These are phyloP conservation scores for Notarius lentiginosus DNA, from an alignment of 2,113 vertebrate species.

Conservation along the genomic window DNA sequence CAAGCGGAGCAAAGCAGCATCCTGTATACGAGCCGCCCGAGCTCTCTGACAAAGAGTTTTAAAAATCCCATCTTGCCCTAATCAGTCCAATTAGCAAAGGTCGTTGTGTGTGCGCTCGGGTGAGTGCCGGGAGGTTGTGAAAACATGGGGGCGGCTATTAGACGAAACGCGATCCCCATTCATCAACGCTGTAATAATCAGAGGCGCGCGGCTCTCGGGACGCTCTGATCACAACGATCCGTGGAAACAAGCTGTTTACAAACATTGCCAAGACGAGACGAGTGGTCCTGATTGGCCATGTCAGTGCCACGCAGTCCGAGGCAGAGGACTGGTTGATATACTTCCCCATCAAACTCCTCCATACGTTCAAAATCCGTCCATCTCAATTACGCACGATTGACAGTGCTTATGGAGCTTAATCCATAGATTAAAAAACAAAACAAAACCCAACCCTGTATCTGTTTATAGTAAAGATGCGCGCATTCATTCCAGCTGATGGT, in stretches of 20 bases:
- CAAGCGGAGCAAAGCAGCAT: conserved; percentile 56
- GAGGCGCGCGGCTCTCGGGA: conserved; percentile 63
- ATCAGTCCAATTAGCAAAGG: conserved; percentile 90
- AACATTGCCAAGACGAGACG: conserved; percentile 81
- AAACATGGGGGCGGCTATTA: conserved; percentile 86
- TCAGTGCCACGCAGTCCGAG: conserved; percentile 58
- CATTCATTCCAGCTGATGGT: background rate
- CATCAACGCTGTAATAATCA: conserved; percentile 80
- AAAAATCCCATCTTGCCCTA: conserved; percentile 92
- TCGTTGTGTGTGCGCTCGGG: conserved; percentile 81
- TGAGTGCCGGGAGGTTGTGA: conserved; percentile 87
- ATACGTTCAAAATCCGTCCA: background rate
- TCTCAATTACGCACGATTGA: background rate
- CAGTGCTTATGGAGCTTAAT: background rate
- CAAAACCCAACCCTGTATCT: background rate
- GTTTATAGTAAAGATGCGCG: background rate
- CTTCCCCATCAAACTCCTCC: background rate
- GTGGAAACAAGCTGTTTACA: conserved; percentile 85
- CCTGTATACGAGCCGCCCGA: conserved; percentile 46
- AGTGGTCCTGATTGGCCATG: conserved; percentile 66
- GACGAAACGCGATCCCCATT: conserved; percentile 87
- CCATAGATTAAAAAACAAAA: background rate
- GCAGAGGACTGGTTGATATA: background rate
- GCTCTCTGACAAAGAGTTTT: conserved; percentile 56
- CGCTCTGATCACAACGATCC: conserved; percentile 80